Evolutionary conservation across 2,113 vertebrate species (phyloP).

Genomic region (Calidris pugnax): DNA sequence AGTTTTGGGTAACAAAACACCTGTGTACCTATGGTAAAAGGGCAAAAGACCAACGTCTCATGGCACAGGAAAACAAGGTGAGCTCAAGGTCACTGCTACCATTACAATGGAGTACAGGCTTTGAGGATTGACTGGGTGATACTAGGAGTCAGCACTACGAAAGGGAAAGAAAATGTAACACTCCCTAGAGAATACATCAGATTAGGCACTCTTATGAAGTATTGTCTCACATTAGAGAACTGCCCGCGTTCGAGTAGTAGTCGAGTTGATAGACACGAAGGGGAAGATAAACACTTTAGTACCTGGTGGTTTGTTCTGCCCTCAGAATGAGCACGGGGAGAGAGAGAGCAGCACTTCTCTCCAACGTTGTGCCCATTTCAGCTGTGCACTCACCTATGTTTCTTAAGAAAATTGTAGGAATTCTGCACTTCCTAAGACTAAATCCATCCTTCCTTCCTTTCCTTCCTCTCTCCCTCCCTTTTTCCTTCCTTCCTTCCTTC

Average conservation of each 20-base stretch:
- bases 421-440: not conserved
- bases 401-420: not conserved
- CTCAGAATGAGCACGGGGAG: rapidly evolving
- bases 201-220: not conserved
- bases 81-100: not conserved
- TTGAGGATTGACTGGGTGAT: not conserved
- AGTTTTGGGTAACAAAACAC: not conserved
- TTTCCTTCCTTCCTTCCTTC: no score
- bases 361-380: not conserved
- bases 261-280: not conserved
- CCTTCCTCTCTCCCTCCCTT: no score
- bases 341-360: not conserved
- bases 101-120: not conserved
- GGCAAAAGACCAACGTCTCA: not conserved
- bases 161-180: not conserved
- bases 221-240: not conserved
- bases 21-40: not conserved
- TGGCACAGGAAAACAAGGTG: not conserved
- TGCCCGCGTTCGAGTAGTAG: not conserved
- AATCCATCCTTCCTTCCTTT: not conserved
- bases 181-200: not conserved
- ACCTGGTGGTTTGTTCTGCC: not conserved
- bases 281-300: not conserved
- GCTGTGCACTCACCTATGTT: not conserved
- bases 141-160: not conserved